Evolutionary conservation across 1,140 invertebrate genomes (phyloP).

Genomic region (Drosophila neocordata): DNA sequence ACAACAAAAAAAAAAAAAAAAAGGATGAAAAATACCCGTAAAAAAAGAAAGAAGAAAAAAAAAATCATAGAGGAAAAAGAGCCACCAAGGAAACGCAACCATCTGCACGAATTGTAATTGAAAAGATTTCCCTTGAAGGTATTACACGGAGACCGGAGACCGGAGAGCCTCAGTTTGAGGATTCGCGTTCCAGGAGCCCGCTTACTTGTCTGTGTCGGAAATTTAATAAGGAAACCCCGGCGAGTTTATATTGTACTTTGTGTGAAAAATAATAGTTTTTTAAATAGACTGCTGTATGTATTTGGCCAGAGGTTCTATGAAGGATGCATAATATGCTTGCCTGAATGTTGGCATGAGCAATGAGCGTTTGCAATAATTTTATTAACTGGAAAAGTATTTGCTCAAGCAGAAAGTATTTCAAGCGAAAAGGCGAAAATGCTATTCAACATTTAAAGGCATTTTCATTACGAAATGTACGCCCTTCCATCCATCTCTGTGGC

Average conservation of each 20-base stretch:
- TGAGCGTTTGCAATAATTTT: constrained; percentile 45
- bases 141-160: constrained; percentile 51
- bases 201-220: constrained; percentile 46
- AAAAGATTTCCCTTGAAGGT: constrained; percentile 80
- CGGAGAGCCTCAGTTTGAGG: not conserved
- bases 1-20: constrained; percentile 30
- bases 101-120: constrained; percentile 81
- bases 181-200: constrained; percentile 24
- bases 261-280: constrained; percentile 80
- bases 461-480: constrained; percentile 20
- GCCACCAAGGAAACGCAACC: constrained; percentile 68
- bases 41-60: constrained; percentile 17
- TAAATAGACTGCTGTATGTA: constrained; percentile 66
- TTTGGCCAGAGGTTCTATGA: constrained; percentile 36
- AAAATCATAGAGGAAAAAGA: not conserved
- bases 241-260: constrained; percentile 79
- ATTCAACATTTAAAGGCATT: constrained; percentile 66
- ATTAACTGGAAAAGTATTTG: constrained; percentile 70
- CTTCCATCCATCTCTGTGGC: constrained; percentile 25
- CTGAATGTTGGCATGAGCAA: not conserved
- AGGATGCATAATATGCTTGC: not conserved
- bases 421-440: constrained; percentile 31
- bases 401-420: constrained; percentile 61
- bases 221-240: constrained; percentile 78
- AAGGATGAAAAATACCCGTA: constrained; percentile 30